These are phyloP conservation scores for Microcebus ravelobensis DNA, from an alignment of 2,113 vertebrate species.

Conservation along the genomic window DNA sequence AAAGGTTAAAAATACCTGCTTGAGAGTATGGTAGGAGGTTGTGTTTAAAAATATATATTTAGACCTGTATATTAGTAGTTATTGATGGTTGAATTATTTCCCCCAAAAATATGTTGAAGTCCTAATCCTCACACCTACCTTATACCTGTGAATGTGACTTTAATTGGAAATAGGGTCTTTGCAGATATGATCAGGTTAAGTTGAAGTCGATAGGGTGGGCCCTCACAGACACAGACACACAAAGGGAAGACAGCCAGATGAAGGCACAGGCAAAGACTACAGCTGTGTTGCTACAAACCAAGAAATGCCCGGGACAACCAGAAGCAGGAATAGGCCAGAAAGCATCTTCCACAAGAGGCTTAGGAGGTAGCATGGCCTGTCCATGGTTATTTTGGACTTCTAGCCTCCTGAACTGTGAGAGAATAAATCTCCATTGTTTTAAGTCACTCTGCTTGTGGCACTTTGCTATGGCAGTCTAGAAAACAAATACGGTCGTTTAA, in stretches of 20 bases:
- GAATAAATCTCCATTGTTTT: not conserved
- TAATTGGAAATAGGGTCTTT: not conserved
- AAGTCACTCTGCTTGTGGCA: not conserved
- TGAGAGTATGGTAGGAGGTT: not conserved
- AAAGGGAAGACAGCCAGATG: not conserved
- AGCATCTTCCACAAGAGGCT: not conserved
- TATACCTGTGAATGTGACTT: not conserved
- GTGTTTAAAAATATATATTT: not conserved
- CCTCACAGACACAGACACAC: not conserved
- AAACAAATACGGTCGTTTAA: not conserved
- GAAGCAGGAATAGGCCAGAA: not conserved
- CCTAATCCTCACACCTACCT: not conserved
- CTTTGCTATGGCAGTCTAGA: not conserved
- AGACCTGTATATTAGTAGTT: not conserved
- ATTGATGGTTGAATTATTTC: not conserved
- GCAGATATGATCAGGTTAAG: not conserved
- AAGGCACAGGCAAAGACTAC: not conserved
- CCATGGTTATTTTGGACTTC: not conserved
- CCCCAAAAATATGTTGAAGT: not conserved
- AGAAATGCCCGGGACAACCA: not conserved
- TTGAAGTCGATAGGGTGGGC: not conserved
- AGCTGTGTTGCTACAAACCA: not conserved
- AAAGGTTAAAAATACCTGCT: not conserved
- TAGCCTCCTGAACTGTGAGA: not conserved
- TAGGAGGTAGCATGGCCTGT: rapidly evolving